Evolutionary conservation across 1,140 invertebrate species (phyloP), one percentile per base, ranked within the genome.

Genomic region (Hylaeus volcanicus): DNA sequence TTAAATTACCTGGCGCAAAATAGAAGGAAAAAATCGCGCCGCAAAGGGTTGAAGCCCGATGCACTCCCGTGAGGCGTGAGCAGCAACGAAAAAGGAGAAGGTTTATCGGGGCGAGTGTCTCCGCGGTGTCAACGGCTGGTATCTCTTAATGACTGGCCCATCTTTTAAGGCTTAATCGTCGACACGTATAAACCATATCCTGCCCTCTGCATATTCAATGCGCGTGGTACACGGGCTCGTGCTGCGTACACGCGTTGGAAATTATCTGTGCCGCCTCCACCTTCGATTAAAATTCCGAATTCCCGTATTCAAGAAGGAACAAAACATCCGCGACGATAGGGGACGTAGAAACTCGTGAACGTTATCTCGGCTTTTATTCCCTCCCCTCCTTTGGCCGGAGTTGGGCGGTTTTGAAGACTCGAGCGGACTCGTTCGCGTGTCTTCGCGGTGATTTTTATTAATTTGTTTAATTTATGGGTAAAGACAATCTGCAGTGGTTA

Each of bases 121-220:
- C 88, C 81, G 86, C 81, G 89, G 90, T 91, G 91, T 92, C 92
- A 91, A 91, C 87, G 81, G 86, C 87, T 86, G 87, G 88, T 91
- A 92, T 92, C 89, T 91, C 92, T 93, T 93, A 93, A 93, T 93
- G 92, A 93, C 90, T 91, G 89, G 86, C 90, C 90, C 90, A 90
- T 93, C 91, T 92, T 90, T 75, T 73, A 89, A 89, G 89, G 88
- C 89, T 93, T 93, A 93, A 93, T 93, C 92, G 90, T 79, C 89
- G 90, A 93, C 92, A 92, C 90, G 92, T 90, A 92, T 92, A 93
- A 93, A 93, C 89, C 91, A 93, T 92, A 85, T 85, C 72, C 72
- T 87, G 88, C 43, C 86, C 81, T 88, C 89, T 93, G 92, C 92
- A 92, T 93, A 93, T 93, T 92, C 89, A 92, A 92, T 86, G 88